Conservation (phyloP, 2,797 vertebrate species). For the Lagorchestes hirsutus region DNA sequence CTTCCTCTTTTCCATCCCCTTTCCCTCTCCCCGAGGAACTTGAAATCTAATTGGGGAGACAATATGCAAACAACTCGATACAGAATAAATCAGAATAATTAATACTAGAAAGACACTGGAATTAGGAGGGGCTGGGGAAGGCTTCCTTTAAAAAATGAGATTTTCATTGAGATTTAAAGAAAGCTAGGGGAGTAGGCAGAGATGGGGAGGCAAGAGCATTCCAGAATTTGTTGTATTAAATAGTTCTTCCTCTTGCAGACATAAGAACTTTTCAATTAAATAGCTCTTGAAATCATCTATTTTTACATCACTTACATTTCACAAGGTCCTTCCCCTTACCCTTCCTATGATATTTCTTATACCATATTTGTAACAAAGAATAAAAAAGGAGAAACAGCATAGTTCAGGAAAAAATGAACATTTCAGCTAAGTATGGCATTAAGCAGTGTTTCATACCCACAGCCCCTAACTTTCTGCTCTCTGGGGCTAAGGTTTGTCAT, state of each 20-base stretch:
- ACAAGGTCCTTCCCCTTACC: background rate
- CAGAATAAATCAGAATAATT: background rate
- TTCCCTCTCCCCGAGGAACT: background rate
- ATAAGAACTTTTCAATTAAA: background rate
- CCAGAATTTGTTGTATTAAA: background rate
- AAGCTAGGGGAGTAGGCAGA: background rate
- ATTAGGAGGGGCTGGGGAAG: background rate
- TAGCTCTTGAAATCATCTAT: background rate
- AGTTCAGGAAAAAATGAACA: background rate
- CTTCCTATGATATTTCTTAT: background rate
- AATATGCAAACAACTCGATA: background rate
- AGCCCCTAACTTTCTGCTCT: background rate
- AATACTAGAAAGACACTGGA: background rate
- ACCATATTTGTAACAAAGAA: background rate
- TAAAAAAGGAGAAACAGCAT: background rate
- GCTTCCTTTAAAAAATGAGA: background rate
- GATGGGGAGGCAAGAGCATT: background rate
- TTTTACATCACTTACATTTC: background rate
- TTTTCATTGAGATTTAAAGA: background rate
- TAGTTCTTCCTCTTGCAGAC: background rate
- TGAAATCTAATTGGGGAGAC: background rate
- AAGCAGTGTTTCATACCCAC: background rate
- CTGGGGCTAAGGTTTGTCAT: background rate
- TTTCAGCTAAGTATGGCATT: background rate
- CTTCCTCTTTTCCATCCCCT: too few relatives aligned